Evolutionary conservation across 2,888 invertebrate species (phyloP).

Genomic region (Scaeva pyrastri): DNA sequence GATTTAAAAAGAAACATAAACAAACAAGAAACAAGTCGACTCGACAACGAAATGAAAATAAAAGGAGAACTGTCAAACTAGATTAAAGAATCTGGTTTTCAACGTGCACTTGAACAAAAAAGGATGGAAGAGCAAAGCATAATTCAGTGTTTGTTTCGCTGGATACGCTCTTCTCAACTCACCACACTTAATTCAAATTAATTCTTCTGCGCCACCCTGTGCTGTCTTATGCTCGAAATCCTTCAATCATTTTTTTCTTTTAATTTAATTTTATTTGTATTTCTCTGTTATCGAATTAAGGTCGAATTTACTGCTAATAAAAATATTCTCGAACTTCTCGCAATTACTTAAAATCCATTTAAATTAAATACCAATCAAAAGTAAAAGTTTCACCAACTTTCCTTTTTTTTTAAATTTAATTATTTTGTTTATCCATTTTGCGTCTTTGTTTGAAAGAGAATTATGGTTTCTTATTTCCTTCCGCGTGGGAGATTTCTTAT

Average conservation of each 20-base stretch:
- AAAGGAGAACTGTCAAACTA: too few relatives aligned
- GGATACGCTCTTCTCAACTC: background rate
- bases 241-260: constrained; percentile 25
- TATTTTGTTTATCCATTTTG: background rate
- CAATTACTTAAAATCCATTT: background rate
- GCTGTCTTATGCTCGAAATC: constrained; percentile 37
- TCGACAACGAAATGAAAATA: too few relatives aligned
- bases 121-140: too few relatives aligned
- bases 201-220: background rate
- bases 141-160: background rate
- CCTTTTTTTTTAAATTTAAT: background rate
- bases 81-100: too few relatives aligned
- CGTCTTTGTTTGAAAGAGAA: background rate
- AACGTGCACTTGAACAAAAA: too few relatives aligned
- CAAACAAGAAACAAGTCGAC: too few relatives aligned
- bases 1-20: too few relatives aligned
- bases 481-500: constrained; percentile 81
- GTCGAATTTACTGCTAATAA: background rate
- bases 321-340: constrained; percentile 5
- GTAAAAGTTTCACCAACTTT: background rate
- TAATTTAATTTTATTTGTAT: constrained; percentile 57
- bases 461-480: constrained; percentile 82
- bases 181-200: background rate
- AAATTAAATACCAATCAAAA: constrained; percentile 25
- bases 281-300: constrained; percentile 34